Evolutionary conservation across 2,888 invertebrate species (phyloP).

Genomic region (Leptarthrus brevirostris): DNA sequence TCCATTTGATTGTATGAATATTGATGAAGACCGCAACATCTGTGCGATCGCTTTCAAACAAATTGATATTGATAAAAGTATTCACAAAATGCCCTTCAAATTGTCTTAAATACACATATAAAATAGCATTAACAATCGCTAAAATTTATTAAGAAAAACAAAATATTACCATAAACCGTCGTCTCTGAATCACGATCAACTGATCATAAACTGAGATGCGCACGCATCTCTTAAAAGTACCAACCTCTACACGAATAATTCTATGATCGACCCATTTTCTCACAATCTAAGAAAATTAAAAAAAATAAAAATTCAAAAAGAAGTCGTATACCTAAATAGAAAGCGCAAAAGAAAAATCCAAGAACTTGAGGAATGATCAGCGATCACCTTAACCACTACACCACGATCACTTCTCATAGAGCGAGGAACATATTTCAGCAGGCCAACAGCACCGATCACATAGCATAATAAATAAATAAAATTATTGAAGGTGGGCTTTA

Average conservation of each 20-base stretch:
- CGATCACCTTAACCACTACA: conserved; percentile 19
- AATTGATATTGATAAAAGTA: not conserved
- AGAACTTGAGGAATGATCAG: conserved; percentile 46
- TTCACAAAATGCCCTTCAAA: conserved; percentile 28
- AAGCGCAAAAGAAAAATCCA: conserved; percentile 42
- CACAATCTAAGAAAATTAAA: conserved; percentile 36
- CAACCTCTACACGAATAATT: conserved; percentile 42
- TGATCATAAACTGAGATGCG: conserved; percentile 34
- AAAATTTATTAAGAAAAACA: too few relatives aligned
- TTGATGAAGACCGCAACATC: conserved; percentile 5
- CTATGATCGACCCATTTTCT: conserved; percentile 47
- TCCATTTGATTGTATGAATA: not conserved
- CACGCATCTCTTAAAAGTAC: conserved; percentile 19
- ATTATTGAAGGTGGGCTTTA: conserved; percentile 46
- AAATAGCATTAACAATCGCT: conserved; percentile 3
- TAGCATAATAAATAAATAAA: conserved; percentile 46
- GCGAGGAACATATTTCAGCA: conserved; percentile 16
- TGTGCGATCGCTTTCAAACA: conserved; percentile 20
- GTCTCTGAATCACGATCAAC: conserved; percentile 41
- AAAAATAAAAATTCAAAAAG: not conserved
- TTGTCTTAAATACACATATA: conserved; percentile 15
- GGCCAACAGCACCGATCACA: conserved; percentile 31
- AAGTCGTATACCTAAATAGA: conserved; percentile 23
- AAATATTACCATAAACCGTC: conserved; percentile 27
- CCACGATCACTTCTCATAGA: conserved; percentile 36